Evolutionary conservation across 2,113 vertebrate species (phyloP), one percentile per base, ranked within the genome.

Genomic region (Oncorhynchus tshawytscha): DNA sequence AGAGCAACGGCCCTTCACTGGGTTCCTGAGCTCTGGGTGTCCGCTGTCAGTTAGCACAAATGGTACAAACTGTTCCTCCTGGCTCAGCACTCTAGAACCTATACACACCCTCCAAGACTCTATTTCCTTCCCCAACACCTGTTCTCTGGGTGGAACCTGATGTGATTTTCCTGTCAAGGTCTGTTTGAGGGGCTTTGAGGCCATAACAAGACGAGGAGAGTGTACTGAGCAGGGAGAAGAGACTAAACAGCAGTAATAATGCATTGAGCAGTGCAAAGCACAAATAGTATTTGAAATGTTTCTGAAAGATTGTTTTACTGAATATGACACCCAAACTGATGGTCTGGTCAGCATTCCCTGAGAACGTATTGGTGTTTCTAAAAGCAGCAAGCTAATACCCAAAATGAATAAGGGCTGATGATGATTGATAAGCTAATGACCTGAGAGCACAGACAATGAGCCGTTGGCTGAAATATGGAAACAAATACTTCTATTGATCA

Each of bases 1-100:
- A 93, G 78, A 86, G 84, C 75, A 86, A 84, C 51, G 82, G 89
- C 2, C 57, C 88, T 25, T 87, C 86, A 0, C 62, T 88, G 3
- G 69, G 81, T 1, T 90, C 89, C 68, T 92, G 87, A 91, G 78
- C 72, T 24, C 1, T 67, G 20, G 3, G 29, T 0, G 8, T 11
- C 66, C 16, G 2, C 3, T 27, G 22, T 20, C 31, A 20, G 29
- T 51, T 72, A 5, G 0, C 60, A 51, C 7, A 25, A 48, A 65
- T 13, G 16, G 66, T 67, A 8, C 18, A 29, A 18, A 68, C 27
- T 18, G 8, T 71, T 64, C 12, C 16, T 11, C 54, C 27, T 34
- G 11, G 69, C 67, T 24, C 5, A 59, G 73, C 60, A 0, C 73
- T 62, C 59, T 60, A n/a, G 3, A 59, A 24, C 12, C 45, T 27